Base-by-base conservation (phyloP, 1,140 invertebrate species). In the Nasonia vitripennis region DNA sequence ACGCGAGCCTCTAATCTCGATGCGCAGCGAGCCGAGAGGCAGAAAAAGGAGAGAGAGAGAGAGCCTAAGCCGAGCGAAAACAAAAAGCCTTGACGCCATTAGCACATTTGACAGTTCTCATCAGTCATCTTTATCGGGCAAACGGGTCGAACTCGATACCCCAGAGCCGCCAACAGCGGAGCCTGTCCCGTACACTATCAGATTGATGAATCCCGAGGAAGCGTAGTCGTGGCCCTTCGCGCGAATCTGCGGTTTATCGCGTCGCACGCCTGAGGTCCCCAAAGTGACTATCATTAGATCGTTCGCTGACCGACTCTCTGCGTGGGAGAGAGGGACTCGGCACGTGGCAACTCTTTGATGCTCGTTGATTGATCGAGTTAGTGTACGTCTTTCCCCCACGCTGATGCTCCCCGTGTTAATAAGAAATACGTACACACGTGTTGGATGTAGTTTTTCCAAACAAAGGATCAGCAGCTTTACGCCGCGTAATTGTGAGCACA, bases 61-160 rank as follows among this genome's bases (percentile, higher is more conserved):
- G 27, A 1, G 31, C 27, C 73, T 51, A 17, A 4, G 14, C 48
- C 51, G 5, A 77, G 12, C 34, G 73, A 45, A 51, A 78, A 78
- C 75, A 51, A 78, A 71, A 78, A 79, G 48, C 48, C 17, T 68
- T 79, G 23, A 68, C 23, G 86, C 90, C 87, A 89, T 88, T 90
- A 88, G 86, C 87, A 85, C 87, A 78, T 87, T 86, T 82, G 85
- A 85, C 85, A 83, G 86, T 88, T 68, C 78, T 87, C 88, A 90
- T 90, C 89, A 88, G 86, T 90, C 88, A 90, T 90, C 85, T 86
- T 89, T 87, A 87, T 79, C 78, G 86, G 14, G 27, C 70, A 78
- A 82, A 89, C 86, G 83, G 85, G 86, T 67, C 51, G 27, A 62
- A 67, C 27, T 78, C 31, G 62, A 6, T 31, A n/a, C 37, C 6